phyloP scores from a whole-genome alignment of 2,113 vertebrate species.

The Morphnarchus princeps region DNA sequence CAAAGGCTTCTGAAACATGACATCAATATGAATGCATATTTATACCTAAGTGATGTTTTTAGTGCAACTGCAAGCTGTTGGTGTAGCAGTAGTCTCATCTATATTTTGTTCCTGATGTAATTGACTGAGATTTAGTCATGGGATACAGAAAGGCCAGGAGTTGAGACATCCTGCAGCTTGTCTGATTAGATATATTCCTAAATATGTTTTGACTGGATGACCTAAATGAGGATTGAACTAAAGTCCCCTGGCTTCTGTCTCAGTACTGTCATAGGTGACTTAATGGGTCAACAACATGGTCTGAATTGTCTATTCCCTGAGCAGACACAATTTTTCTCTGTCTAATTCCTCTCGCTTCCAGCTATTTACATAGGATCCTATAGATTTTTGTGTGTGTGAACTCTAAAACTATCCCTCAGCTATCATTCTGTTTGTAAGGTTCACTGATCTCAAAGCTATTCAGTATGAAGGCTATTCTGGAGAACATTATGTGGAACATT shows the following conservation, averaged over 20 bases:
- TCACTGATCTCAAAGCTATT: conserved; percentile 19
- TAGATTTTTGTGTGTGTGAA: conserved; percentile 35
- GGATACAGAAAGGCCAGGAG: neutral
- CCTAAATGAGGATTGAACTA: conserved; percentile 54
- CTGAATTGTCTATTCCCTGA: conserved; percentile 19
- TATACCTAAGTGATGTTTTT: neutral
- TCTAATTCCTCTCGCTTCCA: conserved; percentile 45
- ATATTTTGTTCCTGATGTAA: neutral
- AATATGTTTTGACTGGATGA: conserved; percentile 26
- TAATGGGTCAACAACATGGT: conserved; percentile 27
- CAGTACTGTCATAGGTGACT: neutral
- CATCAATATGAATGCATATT: neutral
- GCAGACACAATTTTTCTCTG: conserved; percentile 41
- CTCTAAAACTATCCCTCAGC: conserved; percentile 12
- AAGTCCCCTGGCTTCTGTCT: conserved; percentile 36
- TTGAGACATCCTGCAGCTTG: neutral
- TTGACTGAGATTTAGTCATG: neutral
- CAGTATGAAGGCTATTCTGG: neutral
- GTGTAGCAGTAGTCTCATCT: neutral
- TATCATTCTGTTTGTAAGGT: conserved; percentile 22
- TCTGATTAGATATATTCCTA: conserved; percentile 26
- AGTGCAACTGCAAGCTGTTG: neutral
- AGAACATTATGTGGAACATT: neutral
- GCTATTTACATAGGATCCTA: conserved; percentile 56
- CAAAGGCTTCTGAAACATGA: neutral